Percentiles rank a stretch among this genome's conserved stretches.
These are phyloP conservation scores for Druon quercuslanigerum DNA, from an alignment of 1,140 invertebrate species.

Conservation along the genomic window DNA sequence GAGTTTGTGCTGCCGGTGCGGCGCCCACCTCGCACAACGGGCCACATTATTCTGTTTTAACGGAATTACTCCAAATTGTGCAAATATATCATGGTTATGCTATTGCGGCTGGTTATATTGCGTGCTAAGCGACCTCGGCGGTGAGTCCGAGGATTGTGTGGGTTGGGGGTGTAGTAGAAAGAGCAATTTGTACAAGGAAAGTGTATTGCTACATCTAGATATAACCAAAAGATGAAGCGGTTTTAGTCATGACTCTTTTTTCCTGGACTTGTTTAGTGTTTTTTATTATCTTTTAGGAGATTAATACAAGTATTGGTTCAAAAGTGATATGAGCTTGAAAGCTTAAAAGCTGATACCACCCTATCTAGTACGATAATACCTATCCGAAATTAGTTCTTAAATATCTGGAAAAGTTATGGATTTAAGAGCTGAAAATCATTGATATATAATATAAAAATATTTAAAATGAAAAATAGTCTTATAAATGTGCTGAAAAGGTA, in stretches of 20 bases:
- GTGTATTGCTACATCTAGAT: conserved; percentile 29
- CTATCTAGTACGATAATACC: no score
- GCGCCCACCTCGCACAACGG: conserved; percentile 38
- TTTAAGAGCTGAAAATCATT: no score
- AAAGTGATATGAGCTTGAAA: no score
- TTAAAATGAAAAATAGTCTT: no score
- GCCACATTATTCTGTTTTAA: conserved; percentile 57
- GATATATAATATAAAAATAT: no score
- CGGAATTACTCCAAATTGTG: conserved; percentile 64
- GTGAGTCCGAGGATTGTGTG: conserved; percentile 22
- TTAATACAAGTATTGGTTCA: no score
- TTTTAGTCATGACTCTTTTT: conserved; percentile 11
- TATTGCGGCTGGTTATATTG: conserved; percentile 59
- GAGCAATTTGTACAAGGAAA: conserved; percentile 17
- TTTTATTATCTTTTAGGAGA: background rate
- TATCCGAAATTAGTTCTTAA: no score
- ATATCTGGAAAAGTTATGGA: no score
- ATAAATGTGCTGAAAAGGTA: no score
- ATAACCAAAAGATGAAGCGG: conserved; percentile 21
- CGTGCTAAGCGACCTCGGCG: conserved; percentile 46
- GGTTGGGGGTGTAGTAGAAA: background rate
- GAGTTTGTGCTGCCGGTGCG: conserved; percentile 2
- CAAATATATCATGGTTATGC: conserved; percentile 63
- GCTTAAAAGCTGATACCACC: no score
- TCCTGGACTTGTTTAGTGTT: background rate